Evolutionary conservation across 2,888 invertebrate species (phyloP), one percentile per base, ranked within the genome.

Genomic region (Phaonia tiefii): DNA sequence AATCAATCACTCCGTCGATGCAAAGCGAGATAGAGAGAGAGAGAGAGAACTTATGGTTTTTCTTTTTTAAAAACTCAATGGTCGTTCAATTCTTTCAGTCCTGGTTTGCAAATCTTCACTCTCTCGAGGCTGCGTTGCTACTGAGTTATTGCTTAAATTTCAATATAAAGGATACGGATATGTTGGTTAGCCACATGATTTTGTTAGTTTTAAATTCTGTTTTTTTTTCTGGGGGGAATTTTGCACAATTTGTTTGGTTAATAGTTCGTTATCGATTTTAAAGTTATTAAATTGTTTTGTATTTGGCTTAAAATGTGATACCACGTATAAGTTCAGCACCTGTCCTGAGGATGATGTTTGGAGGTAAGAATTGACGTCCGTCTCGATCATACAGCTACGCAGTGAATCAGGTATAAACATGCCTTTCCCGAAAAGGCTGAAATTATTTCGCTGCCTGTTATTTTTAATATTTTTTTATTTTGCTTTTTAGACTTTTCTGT

Each of bases 311-410:
- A 75, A 78, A 75, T 73, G 72, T 81, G 81, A 81, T 81, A 81
- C 81, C 81, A 81, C 81, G 81, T 80, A 87, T 87, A 87, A 88
- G 88, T 88, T 89, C 86, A 87, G 89, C 88, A 96, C 96, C 96
- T 97, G 96, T 95, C 96, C 96, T 93, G 96, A 96, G 93, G 96
- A 96, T 93, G 96, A 96, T 93, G 96, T 96, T 94, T 96, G 96
- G 91, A 96, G 95, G 93, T 96, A 97, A 92, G 96, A 96, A 92
- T 96, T 96, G 92, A 96, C 96, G 95, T 96, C 96, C 92, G 95
- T 95, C 95, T 96, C 96, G 94, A 96, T 96, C 96, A 96, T 96
- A 94, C 96, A 96, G 95, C 96, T 96, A 93, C 96, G 95, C 93
- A 96, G 93, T 89, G 96, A 95, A 92, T 96, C 96, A 92, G 96